phyloP scores from a whole-genome alignment of 2,113 vertebrate species.

The Romanogobio albipinnatus region DNA sequence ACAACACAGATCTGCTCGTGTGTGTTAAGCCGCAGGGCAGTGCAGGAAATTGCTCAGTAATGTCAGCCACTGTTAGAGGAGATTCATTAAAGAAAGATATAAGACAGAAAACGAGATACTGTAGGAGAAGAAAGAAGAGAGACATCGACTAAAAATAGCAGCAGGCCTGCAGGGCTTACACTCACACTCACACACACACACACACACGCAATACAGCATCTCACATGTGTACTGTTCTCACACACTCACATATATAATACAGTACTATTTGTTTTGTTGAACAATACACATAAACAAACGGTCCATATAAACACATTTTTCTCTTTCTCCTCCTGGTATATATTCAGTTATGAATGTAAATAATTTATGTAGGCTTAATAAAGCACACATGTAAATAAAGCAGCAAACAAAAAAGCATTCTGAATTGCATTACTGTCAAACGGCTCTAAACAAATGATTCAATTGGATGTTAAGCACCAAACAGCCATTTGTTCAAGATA shows the following conservation, averaged over 20 bases:
- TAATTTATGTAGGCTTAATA: background rate
- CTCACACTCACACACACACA: slow-evolving; percentile 16
- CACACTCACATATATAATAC: background rate
- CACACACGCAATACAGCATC: slow-evolving; percentile 45
- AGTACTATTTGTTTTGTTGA: background rate
- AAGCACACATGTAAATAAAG: background rate
- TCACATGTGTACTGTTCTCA: background rate
- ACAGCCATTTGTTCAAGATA: background rate
- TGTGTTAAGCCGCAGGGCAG: background rate
- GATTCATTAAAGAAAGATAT: slow-evolving; percentile 42
- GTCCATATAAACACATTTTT: background rate
- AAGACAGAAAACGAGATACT: background rate
- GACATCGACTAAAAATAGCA: slow-evolving; percentile 53
- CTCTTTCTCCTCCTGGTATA: background rate
- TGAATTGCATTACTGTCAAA: background rate
- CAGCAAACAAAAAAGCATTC: background rate
- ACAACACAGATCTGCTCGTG: background rate
- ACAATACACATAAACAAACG: background rate
- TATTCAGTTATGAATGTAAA: slow-evolving; percentile 7
- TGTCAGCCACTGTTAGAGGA: slow-evolving; percentile 4
- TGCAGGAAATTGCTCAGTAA: slow-evolving; percentile 12
- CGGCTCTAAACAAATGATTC: background rate
- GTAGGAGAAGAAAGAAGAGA: slow-evolving; percentile 1
- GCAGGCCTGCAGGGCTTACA: slow-evolving; percentile 35
- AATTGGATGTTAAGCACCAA: background rate